phyloP scores from a whole-genome alignment of 2,797 vertebrate species.

The Megaceryle alcyon region DNA sequence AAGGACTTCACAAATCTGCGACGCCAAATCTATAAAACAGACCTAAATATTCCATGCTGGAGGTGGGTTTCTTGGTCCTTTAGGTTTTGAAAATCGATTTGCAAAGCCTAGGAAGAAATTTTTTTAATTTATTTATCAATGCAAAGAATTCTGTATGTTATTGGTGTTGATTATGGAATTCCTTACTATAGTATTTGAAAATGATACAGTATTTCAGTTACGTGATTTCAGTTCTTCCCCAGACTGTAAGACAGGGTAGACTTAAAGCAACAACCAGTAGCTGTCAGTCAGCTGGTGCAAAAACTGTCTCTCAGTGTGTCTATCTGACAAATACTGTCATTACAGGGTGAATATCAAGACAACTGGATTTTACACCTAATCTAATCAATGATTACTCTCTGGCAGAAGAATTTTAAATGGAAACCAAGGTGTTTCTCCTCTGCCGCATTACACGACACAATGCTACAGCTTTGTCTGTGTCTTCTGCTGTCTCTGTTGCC shows the following conservation, averaged over 20 bases:
- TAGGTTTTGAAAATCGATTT: slow-evolving; percentile 83
- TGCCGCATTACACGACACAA: neutral
- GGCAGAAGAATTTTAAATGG: neutral
- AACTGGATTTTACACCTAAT: neutral
- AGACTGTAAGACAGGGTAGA: neutral
- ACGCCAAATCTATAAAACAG: neutral
- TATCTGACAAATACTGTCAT: neutral
- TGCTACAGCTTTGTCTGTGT: neutral
- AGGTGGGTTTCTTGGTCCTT: slow-evolving; percentile 82
- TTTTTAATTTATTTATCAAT: neutral
- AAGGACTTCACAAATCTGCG: neutral
- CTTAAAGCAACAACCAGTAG: neutral
- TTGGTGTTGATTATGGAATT: neutral
- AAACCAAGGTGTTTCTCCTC: neutral
- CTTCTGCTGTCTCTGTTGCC: neutral
- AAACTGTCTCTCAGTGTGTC: neutral
- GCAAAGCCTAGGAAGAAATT: slow-evolving; percentile 76
- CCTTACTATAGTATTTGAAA: neutral
- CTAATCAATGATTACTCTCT: neutral
- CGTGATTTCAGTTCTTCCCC: neutral
- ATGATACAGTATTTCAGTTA: neutral
- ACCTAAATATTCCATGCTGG: slow-evolving; percentile 79
- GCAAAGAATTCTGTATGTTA: neutral
- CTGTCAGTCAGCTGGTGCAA: neutral
- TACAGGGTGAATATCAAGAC: neutral